Conservation (phyloP, 2,797 vertebrate species). For the Scolopax rusticola region DNA sequence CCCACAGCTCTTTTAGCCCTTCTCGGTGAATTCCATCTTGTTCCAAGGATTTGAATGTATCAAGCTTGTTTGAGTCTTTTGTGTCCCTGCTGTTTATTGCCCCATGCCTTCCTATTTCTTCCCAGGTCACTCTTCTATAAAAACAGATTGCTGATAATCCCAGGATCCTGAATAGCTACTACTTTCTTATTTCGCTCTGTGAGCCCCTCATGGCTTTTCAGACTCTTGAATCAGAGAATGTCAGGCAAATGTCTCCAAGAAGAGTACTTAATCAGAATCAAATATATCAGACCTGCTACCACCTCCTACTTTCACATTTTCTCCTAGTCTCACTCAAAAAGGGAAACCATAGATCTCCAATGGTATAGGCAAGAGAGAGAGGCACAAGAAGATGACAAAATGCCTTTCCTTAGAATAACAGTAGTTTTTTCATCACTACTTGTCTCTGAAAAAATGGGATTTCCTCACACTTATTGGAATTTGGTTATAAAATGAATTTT, state of each 20-base stretch:
- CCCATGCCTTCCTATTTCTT: background rate
- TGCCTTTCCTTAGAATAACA: background rate
- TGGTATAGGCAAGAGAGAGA: background rate
- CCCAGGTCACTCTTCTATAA: background rate
- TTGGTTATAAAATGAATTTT: background rate
- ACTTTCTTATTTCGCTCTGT: background rate
- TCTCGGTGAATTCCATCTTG: background rate
- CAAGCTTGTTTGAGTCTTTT: background rate
- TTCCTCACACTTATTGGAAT: background rate
- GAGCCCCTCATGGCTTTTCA: background rate
- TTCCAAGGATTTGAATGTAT: background rate
- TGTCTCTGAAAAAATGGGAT: background rate
- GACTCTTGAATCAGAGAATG: background rate
- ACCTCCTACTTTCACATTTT: background rate
- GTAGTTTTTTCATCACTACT: background rate
- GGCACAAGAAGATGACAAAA: background rate
- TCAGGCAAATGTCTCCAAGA: background rate
- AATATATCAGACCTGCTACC: background rate
- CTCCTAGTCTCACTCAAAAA: background rate
- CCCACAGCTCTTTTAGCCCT: background rate
- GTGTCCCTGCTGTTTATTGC: background rate
- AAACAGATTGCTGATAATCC: background rate
- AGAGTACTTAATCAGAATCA: background rate
- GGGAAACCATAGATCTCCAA: background rate
- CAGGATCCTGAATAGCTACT: background rate